Base-by-base conservation (phyloP, 2,888 invertebrate genomes). In the Heliconius ismenius region DNA sequence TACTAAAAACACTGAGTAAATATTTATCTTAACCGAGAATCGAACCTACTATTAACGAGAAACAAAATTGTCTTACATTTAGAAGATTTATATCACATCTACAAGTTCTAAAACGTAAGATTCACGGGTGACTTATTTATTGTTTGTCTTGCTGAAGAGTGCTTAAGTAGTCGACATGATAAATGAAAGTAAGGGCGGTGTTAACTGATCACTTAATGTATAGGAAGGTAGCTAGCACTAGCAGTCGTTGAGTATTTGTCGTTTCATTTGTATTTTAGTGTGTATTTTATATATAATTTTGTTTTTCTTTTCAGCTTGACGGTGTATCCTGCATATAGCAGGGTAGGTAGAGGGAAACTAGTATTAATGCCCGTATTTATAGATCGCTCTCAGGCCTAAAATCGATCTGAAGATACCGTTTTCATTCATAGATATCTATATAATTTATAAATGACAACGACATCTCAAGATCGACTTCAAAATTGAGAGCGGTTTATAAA, bases 91-190 rank as follows among this genome's bases (percentile, higher is more conserved):
- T 65, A n/a, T 39, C 39, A 65, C 65, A 39, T 49, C 49, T 49
- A 49, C 21, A 49, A 49, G 21, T 49, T 39, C 36, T 65, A 65
- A 65, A 65, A 65, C 7, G n/a, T 24, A 65, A 65, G 65, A 65
- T 65, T 65, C 65, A 24, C 39, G 36, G 39, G 65, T 39, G 65
- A 65, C 65, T 65, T 65, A 39, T 65, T 65, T 65, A 39, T 65
- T 65, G 65, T 39, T 39, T 65, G 36, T 65, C 65, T 36, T 36
- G 36, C n/a, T 65, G 65, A 65, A 36, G 65, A 65, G n/a, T 65
- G 65, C 65, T 65, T 65, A 65, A 65, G 39, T n/a, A 65, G 65
- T 65, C 65, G 65, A 65, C 65, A 39, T 39, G 65, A 65, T 24
- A 65, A 65, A 65, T 65, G 65, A 24, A 65, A 65, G 39, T 65